Evolutionary conservation across 2,797 vertebrate genomes (phyloP), one percentile per base, ranked within the genome.

Genomic region (Eutrigla gurnardus): DNA sequence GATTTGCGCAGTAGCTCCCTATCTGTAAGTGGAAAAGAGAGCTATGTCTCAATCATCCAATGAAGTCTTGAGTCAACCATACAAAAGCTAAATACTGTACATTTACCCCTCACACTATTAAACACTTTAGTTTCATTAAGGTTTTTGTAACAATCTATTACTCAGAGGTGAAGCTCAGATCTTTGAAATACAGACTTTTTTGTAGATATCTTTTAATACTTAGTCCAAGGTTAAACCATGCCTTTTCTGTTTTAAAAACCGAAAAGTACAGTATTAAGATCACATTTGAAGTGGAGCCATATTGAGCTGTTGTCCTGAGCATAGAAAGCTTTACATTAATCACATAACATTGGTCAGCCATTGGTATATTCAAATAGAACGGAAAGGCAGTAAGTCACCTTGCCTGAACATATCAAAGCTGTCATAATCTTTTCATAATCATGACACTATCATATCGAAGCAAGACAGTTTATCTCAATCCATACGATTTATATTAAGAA

Each of bases 311-410:
- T 97, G 96, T 98, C 98, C 98, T 99, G 98, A 99, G 98, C 98
- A 97, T 97, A 98, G 97, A 98, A 97, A 97, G 97, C 96, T 97
- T 98, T 97, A 97, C 96, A 98, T 96, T 97, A 96, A 97, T 96
- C 96, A 95, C 96, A 92, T 96, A 94, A 96, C 96, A 97, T 98
- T 96, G 96, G 96, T 97, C 97, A 99, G 96, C 96, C 96, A 97
- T 98, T 98, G 97, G 96, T 97, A 97, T 93, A 94, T 92, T 93
- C 87, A 91, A 92, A 91, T 89, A 91, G 89, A 90, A 91, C 61
- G 74, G 90, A 92, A 93, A 93, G 93, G 92, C 91, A 93, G 89
- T 92, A 88, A 82, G 83, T 91, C 83, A 86, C 90, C 89, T 93
- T 79, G 83, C 91, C 93, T 83, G 86, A 92, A 93, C 90, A 92